Evolutionary conservation across 1,140 invertebrate genomes (phyloP).

Genomic region (Cydia splendana): DNA sequence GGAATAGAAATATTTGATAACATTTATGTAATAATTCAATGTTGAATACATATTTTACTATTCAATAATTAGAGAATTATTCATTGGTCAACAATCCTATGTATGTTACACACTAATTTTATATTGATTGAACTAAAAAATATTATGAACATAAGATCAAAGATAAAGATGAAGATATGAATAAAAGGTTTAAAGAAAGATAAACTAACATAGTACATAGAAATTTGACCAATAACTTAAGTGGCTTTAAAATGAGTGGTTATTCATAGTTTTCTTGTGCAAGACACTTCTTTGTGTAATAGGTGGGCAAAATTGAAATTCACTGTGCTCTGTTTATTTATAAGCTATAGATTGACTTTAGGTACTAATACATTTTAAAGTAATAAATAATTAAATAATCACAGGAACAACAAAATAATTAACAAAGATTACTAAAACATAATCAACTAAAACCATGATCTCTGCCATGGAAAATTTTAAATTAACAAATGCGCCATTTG

Average conservation of each 20-base stretch:
- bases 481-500: conserved; percentile 45
- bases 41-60: conserved; percentile 32
- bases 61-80: conserved; percentile 35
- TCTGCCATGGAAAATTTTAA: conserved; percentile 43
- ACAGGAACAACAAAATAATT: conserved; percentile 36
- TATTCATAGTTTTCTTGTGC: conserved; percentile 36
- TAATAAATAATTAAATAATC: conserved; percentile 23
- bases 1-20: conserved; percentile 43
- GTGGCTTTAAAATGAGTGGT: conserved; percentile 30
- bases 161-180: not conserved
- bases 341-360: conserved; percentile 29
- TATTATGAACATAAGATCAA: not conserved
- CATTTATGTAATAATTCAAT: conserved; percentile 35
- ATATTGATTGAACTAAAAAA: not conserved
- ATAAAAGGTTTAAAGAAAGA: not conserved
- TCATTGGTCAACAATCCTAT: conserved; percentile 35
- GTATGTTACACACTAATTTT: conserved; percentile 32
- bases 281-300: conserved; percentile 22
- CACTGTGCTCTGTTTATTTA: conserved; percentile 29
- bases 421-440: conserved; percentile 64
- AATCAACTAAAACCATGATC: conserved; percentile 55
- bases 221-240: conserved; percentile 40
- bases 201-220: conserved; percentile 34
- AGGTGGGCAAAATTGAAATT: conserved; percentile 26
- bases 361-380: conserved; percentile 1